Base-by-base conservation (phyloP, 2,888 invertebrate species). In the Gortyna flavago region DNA sequence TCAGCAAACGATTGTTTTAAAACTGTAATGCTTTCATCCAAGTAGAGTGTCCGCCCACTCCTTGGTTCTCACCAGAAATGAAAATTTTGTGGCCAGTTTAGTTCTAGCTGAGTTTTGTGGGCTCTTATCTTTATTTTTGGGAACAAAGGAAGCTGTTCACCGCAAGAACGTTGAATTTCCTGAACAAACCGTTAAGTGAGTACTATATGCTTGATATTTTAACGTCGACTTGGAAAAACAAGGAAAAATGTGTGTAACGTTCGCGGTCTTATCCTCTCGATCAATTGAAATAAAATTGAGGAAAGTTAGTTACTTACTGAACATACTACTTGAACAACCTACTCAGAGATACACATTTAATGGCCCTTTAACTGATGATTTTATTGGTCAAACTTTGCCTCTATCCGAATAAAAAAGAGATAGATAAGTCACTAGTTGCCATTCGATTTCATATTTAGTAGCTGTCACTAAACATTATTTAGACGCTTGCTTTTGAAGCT, bases 1-100 rank as follows among this genome's bases (percentile, higher is more conserved):
- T 82, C 81, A 85, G 85, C 80, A 86, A 82, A 86, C 75, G 81
- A 88, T 87, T 89, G 85, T 89, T 89, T 88, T 88, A 86, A 87
- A 87, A 82, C 82, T 75, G 78, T 81, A 83, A 81, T 81, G 73
- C 68, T 81, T 80, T 79, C 79, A 74, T 79, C 75, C 21, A 57
- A 85, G 70, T 51, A 57, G 13, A 69, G 66, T 71, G 67, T 76
- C 82, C 79, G 66, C 78, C 75, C 80, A 73, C 68, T 79, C 67
- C 66, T 75, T 74, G 57, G 74, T 73, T 79, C 72, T 78, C 41
- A 79, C 69, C 70, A 86, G 71, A 84, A 85, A 86, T 89, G 79
- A 81, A 81, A 87, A 89, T 89, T 86, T 85, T 81, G 81, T 86
- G 35, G 48, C 78, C 67, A 74, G 78, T 87, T 79, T 80, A 75